phyloP scores from a whole-genome alignment of 2,113 vertebrate species.

The Oncorhynchus gorbuscha region DNA sequence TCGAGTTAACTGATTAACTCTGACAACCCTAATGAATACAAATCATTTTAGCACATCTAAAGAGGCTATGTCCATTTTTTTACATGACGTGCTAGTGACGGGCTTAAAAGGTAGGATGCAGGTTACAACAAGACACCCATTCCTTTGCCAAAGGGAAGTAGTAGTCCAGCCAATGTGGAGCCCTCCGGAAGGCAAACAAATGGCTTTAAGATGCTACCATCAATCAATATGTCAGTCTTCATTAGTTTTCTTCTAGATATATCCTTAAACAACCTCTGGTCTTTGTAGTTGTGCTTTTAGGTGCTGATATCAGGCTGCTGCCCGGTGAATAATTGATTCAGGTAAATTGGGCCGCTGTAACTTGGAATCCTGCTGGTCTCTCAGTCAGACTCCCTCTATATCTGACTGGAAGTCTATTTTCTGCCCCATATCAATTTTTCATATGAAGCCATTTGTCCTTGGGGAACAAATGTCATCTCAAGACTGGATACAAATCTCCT shows the following conservation, averaged over 20 bases:
- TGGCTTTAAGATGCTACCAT: slow-evolving; percentile 45
- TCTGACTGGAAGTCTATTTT: slow-evolving; percentile 69
- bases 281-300: slow-evolving; percentile 55
- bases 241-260: slow-evolving; percentile 57
- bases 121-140: background rate
- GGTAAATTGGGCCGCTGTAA: slow-evolving; percentile 63
- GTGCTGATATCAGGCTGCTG: slow-evolving; percentile 52
- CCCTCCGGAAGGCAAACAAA: slow-evolving; percentile 43
- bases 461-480: slow-evolving; percentile 59
- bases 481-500: slow-evolving; percentile 40
- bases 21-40: too few species aligned
- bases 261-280: slow-evolving; percentile 62
- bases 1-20: too few species aligned
- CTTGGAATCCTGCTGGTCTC: slow-evolving; percentile 51
- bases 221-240: slow-evolving; percentile 50
- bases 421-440: slow-evolving; percentile 74
- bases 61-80: too few species aligned
- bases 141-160: background rate
- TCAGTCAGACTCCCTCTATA: slow-evolving; percentile 40
- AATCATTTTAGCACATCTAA: too few species aligned
- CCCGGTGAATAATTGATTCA: slow-evolving; percentile 67
- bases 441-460: slow-evolving; percentile 68
- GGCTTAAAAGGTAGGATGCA: background rate
- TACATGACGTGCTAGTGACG: too few species aligned
- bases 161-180: slow-evolving; percentile 8